phyloP scores from a whole-genome alignment of 2,797 vertebrate genomes.

The Helarctos malayanus region DNA sequence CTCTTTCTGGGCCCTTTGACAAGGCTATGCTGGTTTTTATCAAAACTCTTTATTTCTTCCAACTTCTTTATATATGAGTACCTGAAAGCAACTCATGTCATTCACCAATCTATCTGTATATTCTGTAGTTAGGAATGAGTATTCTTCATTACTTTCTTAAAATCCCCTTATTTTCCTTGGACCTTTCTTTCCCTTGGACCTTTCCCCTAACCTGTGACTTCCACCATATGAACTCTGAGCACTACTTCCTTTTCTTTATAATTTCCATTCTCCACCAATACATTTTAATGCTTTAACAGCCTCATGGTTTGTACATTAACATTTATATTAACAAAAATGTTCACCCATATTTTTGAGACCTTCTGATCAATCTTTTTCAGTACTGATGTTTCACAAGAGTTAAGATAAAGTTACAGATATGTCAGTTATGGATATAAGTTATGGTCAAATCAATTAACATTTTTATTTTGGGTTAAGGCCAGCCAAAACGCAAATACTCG shows the following conservation, averaged over 20 bases:
- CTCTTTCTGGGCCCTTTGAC: neutral
- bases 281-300: slow-evolving; percentile 13
- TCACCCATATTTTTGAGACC: slow-evolving; percentile 48
- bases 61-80: neutral
- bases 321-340: slow-evolving; percentile 41
- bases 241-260: slow-evolving; percentile 56
- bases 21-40: slow-evolving; percentile 13
- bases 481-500: slow-evolving; percentile 1
- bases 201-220: slow-evolving; percentile 16
- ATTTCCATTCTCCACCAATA: slow-evolving; percentile 28
- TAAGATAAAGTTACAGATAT: slow-evolving; percentile 58
- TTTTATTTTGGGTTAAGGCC: slow-evolving; percentile 48
- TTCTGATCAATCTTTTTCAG: slow-evolving; percentile 29
- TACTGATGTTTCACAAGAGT: slow-evolving; percentile 29
- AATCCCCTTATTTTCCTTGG: slow-evolving; percentile 10
- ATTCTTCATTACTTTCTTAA: slow-evolving; percentile 38
- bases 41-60: neutral
- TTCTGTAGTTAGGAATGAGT: neutral
- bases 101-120: slow-evolving; percentile 17
- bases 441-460: neutral
- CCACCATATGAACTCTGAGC: neutral
- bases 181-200: neutral
- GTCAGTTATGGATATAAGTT: neutral
- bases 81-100: neutral
- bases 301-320: neutral